A percentile compares a stretch with the other conserved stretches of the same genome.
Evolutionary conservation across 1,140 invertebrate species (phyloP).

Genomic region (Leptopilina clavipes): DNA sequence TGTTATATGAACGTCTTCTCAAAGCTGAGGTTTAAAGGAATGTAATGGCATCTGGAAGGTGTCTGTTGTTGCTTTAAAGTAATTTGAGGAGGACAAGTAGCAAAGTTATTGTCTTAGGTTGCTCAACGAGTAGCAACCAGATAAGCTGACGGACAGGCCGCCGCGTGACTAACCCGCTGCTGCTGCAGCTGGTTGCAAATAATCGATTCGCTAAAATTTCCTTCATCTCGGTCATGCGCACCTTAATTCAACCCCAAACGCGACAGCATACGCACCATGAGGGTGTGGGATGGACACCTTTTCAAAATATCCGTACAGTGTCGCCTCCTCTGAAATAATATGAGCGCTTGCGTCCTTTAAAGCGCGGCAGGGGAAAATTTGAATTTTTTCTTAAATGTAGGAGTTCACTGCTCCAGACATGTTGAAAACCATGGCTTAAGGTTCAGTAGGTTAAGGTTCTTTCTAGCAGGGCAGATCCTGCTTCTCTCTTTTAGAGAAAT

Average conservation of each 20-base stretch:
- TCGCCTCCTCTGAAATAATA: constrained; percentile 9
- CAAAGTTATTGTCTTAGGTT: constrained; percentile 24
- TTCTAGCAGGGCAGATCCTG: not conserved
- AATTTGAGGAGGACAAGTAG: constrained; percentile 53
- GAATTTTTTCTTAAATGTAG: constrained; percentile 14
- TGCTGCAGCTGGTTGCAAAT: constrained; percentile 65
- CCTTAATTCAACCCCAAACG: constrained; percentile 49
- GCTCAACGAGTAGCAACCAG: constrained; percentile 24
- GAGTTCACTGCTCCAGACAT: constrained; percentile 29
- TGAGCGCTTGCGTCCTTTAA: constrained; percentile 35
- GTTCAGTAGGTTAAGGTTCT: constrained; percentile 30
- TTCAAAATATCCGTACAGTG: constrained; percentile 32
- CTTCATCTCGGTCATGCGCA: constrained; percentile 64
- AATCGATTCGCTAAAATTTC: constrained; percentile 70
- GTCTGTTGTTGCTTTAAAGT: constrained; percentile 39
- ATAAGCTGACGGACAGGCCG: constrained; percentile 57
- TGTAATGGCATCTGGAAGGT: constrained; percentile 28
- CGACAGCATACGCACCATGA: constrained; percentile 48
- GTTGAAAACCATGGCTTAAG: constrained; percentile 25
- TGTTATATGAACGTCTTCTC: constrained; percentile 1
- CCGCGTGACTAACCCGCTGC: constrained; percentile 64
- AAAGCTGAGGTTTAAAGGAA: constrained; percentile 32
- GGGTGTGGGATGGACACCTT: constrained; percentile 23
- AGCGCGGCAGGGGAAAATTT: constrained; percentile 40
- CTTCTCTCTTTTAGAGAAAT: not conserved